Base-by-base conservation (phyloP, 2,888 invertebrate species). In the Empis stercorea region DNA sequence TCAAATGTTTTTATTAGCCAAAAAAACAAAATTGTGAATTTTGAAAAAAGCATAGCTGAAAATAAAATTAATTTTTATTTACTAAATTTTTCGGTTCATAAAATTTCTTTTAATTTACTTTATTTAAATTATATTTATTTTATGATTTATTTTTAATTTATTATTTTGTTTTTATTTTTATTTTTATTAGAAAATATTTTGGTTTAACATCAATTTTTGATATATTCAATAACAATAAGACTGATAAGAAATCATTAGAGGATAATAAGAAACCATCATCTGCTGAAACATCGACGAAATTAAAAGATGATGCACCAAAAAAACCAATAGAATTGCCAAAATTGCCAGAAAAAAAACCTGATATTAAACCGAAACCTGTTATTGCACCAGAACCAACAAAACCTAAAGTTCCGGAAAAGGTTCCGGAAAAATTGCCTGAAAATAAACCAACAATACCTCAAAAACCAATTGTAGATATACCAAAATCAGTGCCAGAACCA, bases 101-200 rank as follows among this genome's bases (percentile, higher is more conserved):
- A 49, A 46, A 32, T 34, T 17, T 13, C 30, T 11, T 30, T 42
- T 34, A 27, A 30, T 44, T 37, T 45, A 27, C 49, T 48, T 5
- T 44, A 49, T 43, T 54, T 51, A 53, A 49, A 43, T 45, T 38
- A 39, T 43, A 27, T 47, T 38, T 46, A 34, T 53, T 51, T 56
- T 51, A 32, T 32, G 30, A 45, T 47, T 47, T 46, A 45, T 23
- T 49, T 52, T 34, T n/a, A 30, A 44, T 56, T 52, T 47, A 52
- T 49, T 50, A 52, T 53, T 54, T 48, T 52, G 52, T 56, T 55
- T 49, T 51, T 54, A 48, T 53, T 54, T 48, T 51, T 49, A 53
- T 51, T 52, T 43, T 45, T 45, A 51, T 52, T 61, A 70, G 70
- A 57, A 70, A 70, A 62, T 65, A 59, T 57, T 63, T 67, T 55